Conservation (phyloP, 2,888 invertebrate genomes). For the Tethea ocularis region DNA sequence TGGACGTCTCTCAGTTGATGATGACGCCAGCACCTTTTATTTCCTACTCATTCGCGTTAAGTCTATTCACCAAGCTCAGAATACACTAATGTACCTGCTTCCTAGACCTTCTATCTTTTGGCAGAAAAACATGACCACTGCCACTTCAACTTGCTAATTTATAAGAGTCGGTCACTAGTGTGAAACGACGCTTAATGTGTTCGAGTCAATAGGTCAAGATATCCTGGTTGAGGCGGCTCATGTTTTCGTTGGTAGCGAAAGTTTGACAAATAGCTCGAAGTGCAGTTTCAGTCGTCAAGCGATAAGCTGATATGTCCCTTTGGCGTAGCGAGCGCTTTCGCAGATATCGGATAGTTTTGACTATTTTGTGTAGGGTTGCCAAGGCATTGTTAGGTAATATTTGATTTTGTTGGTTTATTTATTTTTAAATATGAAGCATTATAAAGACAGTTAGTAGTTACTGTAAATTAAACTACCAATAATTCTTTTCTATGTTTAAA, state of each 20-base stretch:
- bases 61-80: too few species aligned
- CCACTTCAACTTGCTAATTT: too few species aligned
- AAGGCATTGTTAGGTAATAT: constrained; percentile 31
- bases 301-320: constrained; percentile 67
- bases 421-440: not conserved
- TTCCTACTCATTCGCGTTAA: too few species aligned
- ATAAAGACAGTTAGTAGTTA: not conserved
- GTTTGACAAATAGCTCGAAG: constrained; percentile 71
- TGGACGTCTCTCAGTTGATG: too few species aligned
- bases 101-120: not conserved
- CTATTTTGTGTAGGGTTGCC: constrained; percentile 22
- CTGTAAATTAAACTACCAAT: too few species aligned
- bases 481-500: too few species aligned
- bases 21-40: too few species aligned
- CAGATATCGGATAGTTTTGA: constrained; percentile 52
- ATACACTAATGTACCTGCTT: too few species aligned
- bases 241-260: constrained; percentile 65
- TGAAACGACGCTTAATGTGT: constrained; percentile 10
- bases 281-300: constrained; percentile 60
- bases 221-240: constrained; percentile 45
- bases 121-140: not conserved
- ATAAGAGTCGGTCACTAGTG: not conserved
- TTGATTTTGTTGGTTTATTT: constrained; percentile 44
- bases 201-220: constrained; percentile 25
- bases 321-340: constrained; percentile 49